Evolutionary conservation across 2,113 vertebrate genomes (phyloP), one percentile per base, ranked within the genome.

Genomic region (Morone chrysops): DNA sequence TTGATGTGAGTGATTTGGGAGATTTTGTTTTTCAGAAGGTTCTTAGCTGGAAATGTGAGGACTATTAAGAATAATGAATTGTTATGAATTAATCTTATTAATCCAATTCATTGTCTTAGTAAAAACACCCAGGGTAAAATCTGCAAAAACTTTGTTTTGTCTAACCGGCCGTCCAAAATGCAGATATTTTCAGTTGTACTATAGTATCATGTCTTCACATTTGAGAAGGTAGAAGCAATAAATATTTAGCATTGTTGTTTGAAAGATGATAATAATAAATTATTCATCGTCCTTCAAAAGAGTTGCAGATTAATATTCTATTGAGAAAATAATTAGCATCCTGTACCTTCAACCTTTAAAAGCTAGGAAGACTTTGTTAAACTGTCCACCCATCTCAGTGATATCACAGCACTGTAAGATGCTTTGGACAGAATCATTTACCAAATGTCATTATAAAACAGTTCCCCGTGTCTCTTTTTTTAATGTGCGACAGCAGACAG

Each of bases 361-460:
- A 25, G 48, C 41, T n/a, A 8, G 8, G 60, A 25, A 6, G 18
- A 12, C 4, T 38, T 20, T 16, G n/a, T 77, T 70, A 54, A 83
- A 76, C 17, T 53, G 31, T 57, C 54, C 22, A 6, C 41, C 0
- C 0, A 5, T 47, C n/a, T 70, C 14, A 51, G 22, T n/a, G 7
- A 13, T 56, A 65, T 40, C 31, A 25, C 57, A 57, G 18, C 62
- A 61, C 13, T 13, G 13, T 75, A 43, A 63, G 48, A 68, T 41
- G 60, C 18, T 78, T 57, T 67, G 14, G 62, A 81, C 65, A 60
- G 59, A 53, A 69, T 69, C 17, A 43, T 80, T 74, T 70, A 40
- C 20, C 8, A 74, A 36, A 48, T 82, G 22, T 61, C 56, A 81
- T 51, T 36, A 16, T 45, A 36, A 63, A 72, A 65, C 11, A 1